Percentiles rank a stretch among this genome's conserved stretches.
Conservation (phyloP, 2,888 invertebrate species). For the Rutpela maculata region DNA sequence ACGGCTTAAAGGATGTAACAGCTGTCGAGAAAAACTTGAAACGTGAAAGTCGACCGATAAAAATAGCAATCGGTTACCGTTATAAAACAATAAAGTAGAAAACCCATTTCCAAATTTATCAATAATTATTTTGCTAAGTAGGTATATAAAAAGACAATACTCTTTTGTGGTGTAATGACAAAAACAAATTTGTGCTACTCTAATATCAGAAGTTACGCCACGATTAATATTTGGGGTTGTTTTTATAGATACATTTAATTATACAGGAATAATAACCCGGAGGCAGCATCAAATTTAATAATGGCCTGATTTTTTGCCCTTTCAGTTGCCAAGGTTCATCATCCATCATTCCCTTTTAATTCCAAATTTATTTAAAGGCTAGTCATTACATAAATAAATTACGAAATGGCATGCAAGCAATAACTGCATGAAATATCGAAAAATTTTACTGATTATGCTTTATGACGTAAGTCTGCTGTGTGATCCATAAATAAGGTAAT, state of each 20-base stretch:
- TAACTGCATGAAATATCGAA: not conserved
- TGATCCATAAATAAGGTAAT: too few relatives aligned
- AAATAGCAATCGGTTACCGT: too few relatives aligned
- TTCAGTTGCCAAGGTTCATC: not conserved
- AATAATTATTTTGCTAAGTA: not conserved
- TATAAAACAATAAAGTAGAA: too few relatives aligned
- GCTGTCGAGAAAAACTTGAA: too few relatives aligned
- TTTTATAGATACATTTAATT: not conserved
- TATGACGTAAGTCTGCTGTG: too few relatives aligned
- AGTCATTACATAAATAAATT: not conserved
- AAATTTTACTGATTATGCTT: too few relatives aligned
- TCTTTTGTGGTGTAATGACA: not conserved
- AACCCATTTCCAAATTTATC: too few relatives aligned
- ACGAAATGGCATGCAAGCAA: not conserved
- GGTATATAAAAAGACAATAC: too few relatives aligned
- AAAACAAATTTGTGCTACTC: not conserved
- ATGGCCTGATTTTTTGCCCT: not conserved
- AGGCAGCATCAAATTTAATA: not conserved
- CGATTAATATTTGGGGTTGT: not conserved
- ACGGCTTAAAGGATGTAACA: too few relatives aligned
- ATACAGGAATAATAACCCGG: not conserved
- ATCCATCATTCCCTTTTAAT: conserved; percentile 7
- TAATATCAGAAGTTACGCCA: not conserved
- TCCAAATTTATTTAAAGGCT: not conserved
- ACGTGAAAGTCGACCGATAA: too few relatives aligned